Base-by-base conservation (phyloP, 2,888 invertebrate species). In the Sclerodermus sp. region DNA sequence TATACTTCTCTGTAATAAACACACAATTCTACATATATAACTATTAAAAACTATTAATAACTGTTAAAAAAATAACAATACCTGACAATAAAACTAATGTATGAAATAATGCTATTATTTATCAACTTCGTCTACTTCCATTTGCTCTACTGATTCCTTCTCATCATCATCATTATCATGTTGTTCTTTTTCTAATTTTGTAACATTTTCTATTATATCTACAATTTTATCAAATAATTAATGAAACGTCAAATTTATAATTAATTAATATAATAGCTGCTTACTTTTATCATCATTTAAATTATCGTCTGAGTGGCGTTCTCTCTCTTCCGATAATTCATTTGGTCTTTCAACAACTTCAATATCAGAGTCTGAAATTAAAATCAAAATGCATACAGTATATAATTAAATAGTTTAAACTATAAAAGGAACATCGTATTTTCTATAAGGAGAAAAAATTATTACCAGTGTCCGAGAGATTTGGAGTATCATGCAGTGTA, bases 271-370 rank as follows among this genome's bases (percentile, higher is more conserved):
- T 36, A n/a, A 15, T n/a, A n/a, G n/a, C n/a, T n/a, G n/a, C 39
- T 17, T 56, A 58, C 58, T 42, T 44, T 57, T 57, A 16, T 49
- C 53, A 42, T 34, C 50, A n/a, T 56, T 51, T 15, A 39, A 32
- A 34, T 47, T 23, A 31, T 52, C 36, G 9, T 55, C 36, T 38
- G 37, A 37, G 31, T 42, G 39, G 36, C 48, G 36, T 51, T 67
- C 63, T 46, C 60, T 49, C 23, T 42, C 57, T 43, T 70, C 66
- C 12, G 61, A 52, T 30, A 56, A 62, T 51, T 68, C 68, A 5
- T 49, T 52, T 14, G 73, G 70, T 53, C 68, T 71, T 55, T 76
- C 76, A 13, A 77, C 73, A 4, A 76, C 73, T 55, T 77, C 76
- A 38, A 77, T 74, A 50, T 77, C 77, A 12, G 74, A 77, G 62